phyloP scores from a whole-genome alignment of 2,797 vertebrate genomes.

The Parauchenoglanis punctatus region DNA sequence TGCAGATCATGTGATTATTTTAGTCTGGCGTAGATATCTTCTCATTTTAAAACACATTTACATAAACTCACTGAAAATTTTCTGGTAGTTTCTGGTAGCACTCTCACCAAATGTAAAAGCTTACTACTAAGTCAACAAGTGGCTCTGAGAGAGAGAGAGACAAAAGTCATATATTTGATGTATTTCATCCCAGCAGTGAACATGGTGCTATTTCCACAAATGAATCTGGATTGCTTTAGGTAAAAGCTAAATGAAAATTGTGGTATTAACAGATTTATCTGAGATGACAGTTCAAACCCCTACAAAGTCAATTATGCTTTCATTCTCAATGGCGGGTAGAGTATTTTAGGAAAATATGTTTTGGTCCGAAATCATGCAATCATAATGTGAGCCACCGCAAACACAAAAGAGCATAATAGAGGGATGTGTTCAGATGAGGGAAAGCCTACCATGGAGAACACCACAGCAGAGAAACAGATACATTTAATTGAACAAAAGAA shows the following conservation, averaged over 20 bases:
- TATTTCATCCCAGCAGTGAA: conserved; percentile 17
- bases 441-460: conserved; percentile 26
- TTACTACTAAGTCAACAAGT: conserved; percentile 54
- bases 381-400: conserved; percentile 17
- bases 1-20: conserved; percentile 38
- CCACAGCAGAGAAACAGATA: conserved; percentile 67
- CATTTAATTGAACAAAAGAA: conserved; percentile 73
- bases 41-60: conserved; percentile 42
- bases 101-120: not conserved
- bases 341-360: conserved; percentile 17
- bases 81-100: not conserved
- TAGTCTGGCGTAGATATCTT: conserved; percentile 55
- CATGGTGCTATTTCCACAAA: not conserved
- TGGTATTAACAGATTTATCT: conserved; percentile 37
- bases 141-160: conserved; percentile 57
- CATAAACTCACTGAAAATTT: conserved; percentile 51
- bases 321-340: conserved; percentile 11
- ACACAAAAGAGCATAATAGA: conserved; percentile 35
- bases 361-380: conserved; percentile 14
- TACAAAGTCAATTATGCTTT: conserved; percentile 29
- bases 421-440: conserved; percentile 14
- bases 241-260: conserved; percentile 34
- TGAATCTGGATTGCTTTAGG: conserved; percentile 1
- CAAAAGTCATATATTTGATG: not conserved
- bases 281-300: conserved; percentile 26